Conservation (phyloP, 2,113 vertebrate genomes). For the Pterocles burchelli region DNA sequence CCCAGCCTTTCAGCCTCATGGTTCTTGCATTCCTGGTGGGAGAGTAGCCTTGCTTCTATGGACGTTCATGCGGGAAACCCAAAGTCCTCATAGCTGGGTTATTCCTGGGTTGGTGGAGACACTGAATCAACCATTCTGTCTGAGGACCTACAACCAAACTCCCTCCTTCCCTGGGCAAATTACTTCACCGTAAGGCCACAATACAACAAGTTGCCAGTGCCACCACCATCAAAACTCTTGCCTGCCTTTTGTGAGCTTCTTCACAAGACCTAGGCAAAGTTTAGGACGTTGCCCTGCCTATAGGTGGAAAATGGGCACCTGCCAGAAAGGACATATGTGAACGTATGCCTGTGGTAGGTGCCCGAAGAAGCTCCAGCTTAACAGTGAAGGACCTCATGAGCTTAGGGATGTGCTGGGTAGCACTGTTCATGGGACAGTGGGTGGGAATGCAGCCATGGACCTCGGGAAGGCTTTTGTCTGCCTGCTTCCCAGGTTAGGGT, state of each 20-base stretch:
- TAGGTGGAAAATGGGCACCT: not conserved
- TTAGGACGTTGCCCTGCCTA: not conserved
- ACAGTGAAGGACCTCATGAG: not conserved
- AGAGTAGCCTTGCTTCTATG: not conserved
- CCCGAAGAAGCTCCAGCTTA: not conserved
- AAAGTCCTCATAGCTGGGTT: not conserved
- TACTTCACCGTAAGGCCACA: not conserved
- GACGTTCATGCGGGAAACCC: not conserved
- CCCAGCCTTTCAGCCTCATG: not conserved
- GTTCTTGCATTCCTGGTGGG: not conserved
- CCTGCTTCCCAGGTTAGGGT: not conserved
- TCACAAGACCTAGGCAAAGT: not conserved
- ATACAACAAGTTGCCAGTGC: not conserved
- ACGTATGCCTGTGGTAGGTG: not conserved
- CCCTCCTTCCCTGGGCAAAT: not conserved
- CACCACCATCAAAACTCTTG: not conserved
- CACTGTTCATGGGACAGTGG: not conserved
- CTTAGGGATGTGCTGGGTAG: not conserved
- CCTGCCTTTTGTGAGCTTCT: not conserved
- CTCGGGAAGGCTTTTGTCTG: not conserved
- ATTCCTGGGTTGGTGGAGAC: not conserved
- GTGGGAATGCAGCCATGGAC: not conserved
- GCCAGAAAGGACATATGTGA: not conserved
- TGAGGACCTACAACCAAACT: not conserved
- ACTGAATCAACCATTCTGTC: not conserved